Evolutionary conservation across 2,797 vertebrate genomes (phyloP).

Genomic region (Aldrovandia affinis): DNA sequence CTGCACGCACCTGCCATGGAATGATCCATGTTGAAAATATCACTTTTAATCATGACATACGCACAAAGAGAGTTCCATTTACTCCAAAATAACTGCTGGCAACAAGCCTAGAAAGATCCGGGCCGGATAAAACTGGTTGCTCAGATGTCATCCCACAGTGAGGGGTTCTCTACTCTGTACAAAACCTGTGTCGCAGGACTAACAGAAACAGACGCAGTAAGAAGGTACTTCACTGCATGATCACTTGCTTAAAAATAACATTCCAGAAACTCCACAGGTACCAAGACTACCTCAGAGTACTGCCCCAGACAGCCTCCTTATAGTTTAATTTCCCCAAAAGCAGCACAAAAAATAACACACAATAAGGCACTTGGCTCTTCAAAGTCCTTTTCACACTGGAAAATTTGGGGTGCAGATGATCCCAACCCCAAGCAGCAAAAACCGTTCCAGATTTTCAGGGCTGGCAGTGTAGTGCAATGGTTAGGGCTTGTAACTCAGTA

Average conservation of each 20-base stretch:
- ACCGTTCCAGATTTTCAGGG: background rate
- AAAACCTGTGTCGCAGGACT: background rate
- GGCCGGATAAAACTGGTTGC: background rate
- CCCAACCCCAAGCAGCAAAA: background rate
- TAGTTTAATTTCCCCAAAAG: background rate
- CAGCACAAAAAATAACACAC: background rate
- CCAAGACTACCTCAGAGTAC: background rate
- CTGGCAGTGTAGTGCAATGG: no score
- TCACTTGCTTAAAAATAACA: background rate
- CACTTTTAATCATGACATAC: background rate
- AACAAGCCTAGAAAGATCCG: background rate
- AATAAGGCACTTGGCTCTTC: background rate
- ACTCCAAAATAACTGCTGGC: background rate
- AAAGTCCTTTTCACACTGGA: background rate
- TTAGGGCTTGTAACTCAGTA: no score
- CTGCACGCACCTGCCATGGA: background rate
- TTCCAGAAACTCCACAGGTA: background rate
- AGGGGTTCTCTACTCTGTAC: background rate
- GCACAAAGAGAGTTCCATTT: background rate
- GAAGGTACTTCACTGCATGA: background rate
- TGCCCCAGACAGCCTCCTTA: background rate
- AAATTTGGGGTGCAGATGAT: background rate
- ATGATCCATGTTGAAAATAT: background rate
- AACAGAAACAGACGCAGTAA: background rate
- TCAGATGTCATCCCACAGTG: background rate